Conservation (phyloP, 1,140 invertebrate species). For the Hypothenemus hampei region DNA sequence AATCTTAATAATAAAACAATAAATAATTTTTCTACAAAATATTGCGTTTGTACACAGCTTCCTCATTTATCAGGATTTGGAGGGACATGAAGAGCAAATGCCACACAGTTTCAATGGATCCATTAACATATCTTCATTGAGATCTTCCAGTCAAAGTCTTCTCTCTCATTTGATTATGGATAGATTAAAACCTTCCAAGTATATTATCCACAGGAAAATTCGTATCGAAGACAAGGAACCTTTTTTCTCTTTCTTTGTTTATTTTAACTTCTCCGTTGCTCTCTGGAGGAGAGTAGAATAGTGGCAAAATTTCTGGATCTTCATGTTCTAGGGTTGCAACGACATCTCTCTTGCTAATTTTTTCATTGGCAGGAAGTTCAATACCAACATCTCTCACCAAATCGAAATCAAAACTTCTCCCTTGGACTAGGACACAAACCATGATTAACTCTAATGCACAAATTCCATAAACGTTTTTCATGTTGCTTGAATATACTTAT, state of each 20-base stretch:
- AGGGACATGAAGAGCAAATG: too few species aligned
- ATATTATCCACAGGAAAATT: slow-evolving; percentile 11
- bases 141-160: slow-evolving; percentile 1
- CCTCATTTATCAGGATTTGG: too few species aligned
- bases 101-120: too few species aligned
- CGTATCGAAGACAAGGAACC: background rate
- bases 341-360: slow-evolving; percentile 15
- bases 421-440: background rate
- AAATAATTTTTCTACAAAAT: too few species aligned
- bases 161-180: slow-evolving; percentile 3
- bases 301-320: background rate
- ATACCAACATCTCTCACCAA: slow-evolving; percentile 13
- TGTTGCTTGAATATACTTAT: too few species aligned
- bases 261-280: background rate
- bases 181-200: slow-evolving; percentile 12
- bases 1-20: too few species aligned
- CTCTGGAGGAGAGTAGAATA: too few species aligned
- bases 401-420: slow-evolving; percentile 6
- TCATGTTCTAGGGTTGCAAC: background rate
- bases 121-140: too few species aligned
- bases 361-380: slow-evolving; percentile 22
- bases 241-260: slow-evolving; percentile 5
- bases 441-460: background rate
- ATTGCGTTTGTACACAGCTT: too few species aligned
- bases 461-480: too few species aligned